Base-by-base conservation (phyloP, 2,113 vertebrate species). In the Salvelinus namaycush region DNA sequence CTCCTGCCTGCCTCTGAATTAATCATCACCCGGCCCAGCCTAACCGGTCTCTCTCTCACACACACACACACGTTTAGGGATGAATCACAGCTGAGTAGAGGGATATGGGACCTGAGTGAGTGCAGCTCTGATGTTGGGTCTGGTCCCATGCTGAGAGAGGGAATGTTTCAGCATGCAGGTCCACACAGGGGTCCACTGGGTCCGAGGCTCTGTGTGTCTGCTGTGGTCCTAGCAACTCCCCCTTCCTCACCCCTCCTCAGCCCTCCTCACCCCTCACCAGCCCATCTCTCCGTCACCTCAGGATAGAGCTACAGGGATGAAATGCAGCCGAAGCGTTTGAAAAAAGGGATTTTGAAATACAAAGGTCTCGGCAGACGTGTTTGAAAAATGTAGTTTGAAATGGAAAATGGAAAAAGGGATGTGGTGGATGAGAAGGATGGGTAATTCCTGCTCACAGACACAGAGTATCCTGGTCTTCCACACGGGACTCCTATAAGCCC, bases 361-460 rank as follows among this genome's bases (percentile, higher is more conserved):
- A 67, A 29, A 14, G 24, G 16, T 67, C 65, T 14, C 65, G 12
- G 65, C 24, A 29, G 65, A 26, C 24, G 73, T 72, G 69, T 84
- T 76, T 80, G 81, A 80, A 75, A 77, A 83, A 80, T 62, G n/a
- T 70, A 76, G 75, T 80, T 75, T 79, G 76, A 81, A 84, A 84
- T 76, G 68, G 76, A 79, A 81, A 77, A 65, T 60, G 73, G 75
- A 76, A 31, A 27, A 65, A 48, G 57, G 59, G 76, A 78, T 24
- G n/a, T 22, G 13, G 18, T 31, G 59, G 66, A 73, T 54, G 70
- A 70, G 68, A 69, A 79, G 22, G 60, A 26, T 3, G 60, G 39
- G 39, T 44, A 12, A 62, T 62, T 8, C 59, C 59, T 62, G n/a
- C 59, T 22, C n/a, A 22, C 20, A n/a, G 59, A 60, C 59, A 60